Evolutionary conservation across 2,888 invertebrate species (phyloP), one percentile per base, ranked within the genome.

Genomic region (Acanthopleura granulata): DNA sequence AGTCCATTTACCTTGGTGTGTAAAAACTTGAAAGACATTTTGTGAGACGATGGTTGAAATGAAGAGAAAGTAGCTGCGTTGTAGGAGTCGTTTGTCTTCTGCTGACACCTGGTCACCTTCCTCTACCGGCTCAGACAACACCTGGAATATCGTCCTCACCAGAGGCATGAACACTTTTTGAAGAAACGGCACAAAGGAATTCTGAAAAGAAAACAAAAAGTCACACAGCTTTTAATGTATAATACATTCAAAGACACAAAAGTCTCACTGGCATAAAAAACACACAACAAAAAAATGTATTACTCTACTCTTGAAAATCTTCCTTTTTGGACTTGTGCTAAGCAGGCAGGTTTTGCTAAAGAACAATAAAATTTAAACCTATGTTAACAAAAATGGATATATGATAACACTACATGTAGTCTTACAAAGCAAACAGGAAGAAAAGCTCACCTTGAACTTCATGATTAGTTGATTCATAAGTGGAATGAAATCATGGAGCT

Each of bases 401-500:
- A 40, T 40, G 3, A 40, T 6, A 40, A 40, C 40, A 6, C 3
- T 40, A 9, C 40, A 3, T 40, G 40, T 40, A 40, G 40, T 40
- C 9, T 40, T 40, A 9, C 40, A 40, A 3, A 40, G 40, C 40
- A 40, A 40, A n/a, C n/a, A n/a, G n/a, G n/a, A n/a, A n/a, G n/a
- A n/a, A 40, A 40, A 40, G 40, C 57, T 57, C 74, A 87, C 90
- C 91, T 93, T 93, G 83, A 92, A 93, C 85, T 93, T 93, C 76
- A 91, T 90, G 73, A 93, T 91, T 66, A 93, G 90, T 85, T 93
- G 93, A 84, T 92, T 92, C 80, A 93, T 91, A 50, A 93, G 90
- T 0, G 93, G 92, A 69, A 93, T 91, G 82, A 93, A 92, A 83
- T 93, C 93, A 77, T 90, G 89, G 27, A 90, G 84, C 77, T 89